phyloP scores from a whole-genome alignment of 2,888 invertebrate species.

The Apodemia mormo region DNA sequence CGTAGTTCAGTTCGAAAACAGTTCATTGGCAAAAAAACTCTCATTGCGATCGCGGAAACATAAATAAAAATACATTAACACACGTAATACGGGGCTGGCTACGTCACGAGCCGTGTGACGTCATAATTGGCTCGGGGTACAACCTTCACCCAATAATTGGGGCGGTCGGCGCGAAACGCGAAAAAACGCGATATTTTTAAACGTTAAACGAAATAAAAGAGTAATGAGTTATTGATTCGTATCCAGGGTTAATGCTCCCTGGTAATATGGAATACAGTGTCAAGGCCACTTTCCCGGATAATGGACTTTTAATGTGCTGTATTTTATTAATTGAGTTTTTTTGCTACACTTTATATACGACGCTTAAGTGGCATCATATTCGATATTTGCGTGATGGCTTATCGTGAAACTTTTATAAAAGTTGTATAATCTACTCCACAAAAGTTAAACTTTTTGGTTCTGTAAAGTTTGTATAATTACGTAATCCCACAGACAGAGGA shows the following conservation, averaged over 20 bases:
- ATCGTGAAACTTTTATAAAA: slow-evolving; percentile 1
- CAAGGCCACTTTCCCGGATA: slow-evolving; percentile 44
- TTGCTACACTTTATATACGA: slow-evolving; percentile 17
- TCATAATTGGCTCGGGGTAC: slow-evolving; percentile 47
- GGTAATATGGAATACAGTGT: slow-evolving; percentile 48
- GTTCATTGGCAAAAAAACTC: slow-evolving; percentile 30
- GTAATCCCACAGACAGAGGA: slow-evolving; percentile 22
- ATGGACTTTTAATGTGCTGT: slow-evolving; percentile 41
- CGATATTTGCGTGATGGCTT: background rate
- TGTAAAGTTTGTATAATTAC: slow-evolving; percentile 26
- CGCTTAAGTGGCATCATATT: slow-evolving; percentile 9
- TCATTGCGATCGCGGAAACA: slow-evolving; percentile 32
- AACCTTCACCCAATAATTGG: slow-evolving; percentile 60
- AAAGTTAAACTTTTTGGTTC: slow-evolving; percentile 11
- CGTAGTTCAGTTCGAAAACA: slow-evolving; percentile 21
- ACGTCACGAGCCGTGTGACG: slow-evolving; percentile 44
- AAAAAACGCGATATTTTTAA: slow-evolving; percentile 59
- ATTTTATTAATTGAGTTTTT: slow-evolving; percentile 28
- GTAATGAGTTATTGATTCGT: slow-evolving; percentile 61
- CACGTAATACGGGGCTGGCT: slow-evolving; percentile 35
- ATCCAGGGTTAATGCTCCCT: slow-evolving; percentile 48
- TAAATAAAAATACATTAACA: slow-evolving; percentile 40
- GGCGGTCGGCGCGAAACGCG: slow-evolving; percentile 47
- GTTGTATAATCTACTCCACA: background rate
- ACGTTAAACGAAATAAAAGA: slow-evolving; percentile 59